Percentiles rank a stretch among this genome's conserved stretches.
phyloP scores from a whole-genome alignment of 2,113 vertebrate species.

The Cepphus grylle region DNA sequence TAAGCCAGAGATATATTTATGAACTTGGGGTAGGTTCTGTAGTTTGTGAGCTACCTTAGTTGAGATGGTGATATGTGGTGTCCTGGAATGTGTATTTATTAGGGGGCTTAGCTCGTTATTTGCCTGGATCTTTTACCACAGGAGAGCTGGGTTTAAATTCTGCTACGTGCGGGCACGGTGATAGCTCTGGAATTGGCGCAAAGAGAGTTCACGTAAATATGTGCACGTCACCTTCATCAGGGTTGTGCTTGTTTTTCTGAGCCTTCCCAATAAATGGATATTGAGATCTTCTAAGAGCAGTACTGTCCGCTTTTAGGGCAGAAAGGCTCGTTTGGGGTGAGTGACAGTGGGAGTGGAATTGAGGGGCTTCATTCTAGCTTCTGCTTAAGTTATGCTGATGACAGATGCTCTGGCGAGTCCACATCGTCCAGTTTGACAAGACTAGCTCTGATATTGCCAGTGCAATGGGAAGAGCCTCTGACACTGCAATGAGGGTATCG shows the following conservation, averaged over 20 bases:
- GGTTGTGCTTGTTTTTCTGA: background rate
- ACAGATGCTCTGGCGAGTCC: background rate
- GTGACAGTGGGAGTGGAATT: background rate
- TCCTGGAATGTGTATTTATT: background rate
- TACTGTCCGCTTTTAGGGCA: background rate
- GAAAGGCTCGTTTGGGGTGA: background rate
- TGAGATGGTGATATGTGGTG: background rate
- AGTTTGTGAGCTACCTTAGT: background rate
- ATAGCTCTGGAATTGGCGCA: background rate
- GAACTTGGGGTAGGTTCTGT: background rate
- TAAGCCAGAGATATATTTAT: background rate
- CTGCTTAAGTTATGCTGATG: background rate
- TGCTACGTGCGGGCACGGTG: background rate
- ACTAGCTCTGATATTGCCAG: background rate
- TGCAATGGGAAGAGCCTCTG: background rate
- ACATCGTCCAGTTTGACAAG: background rate
- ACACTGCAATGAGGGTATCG: rapidly evolving
- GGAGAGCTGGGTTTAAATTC: background rate
- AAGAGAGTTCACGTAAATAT: background rate
- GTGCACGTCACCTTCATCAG: background rate
- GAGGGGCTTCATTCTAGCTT: background rate
- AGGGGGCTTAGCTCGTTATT: background rate
- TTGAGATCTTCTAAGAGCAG: background rate
- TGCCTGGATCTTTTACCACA: background rate
- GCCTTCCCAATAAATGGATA: background rate